Evolutionary conservation across 2,113 vertebrate genomes (phyloP).

Genomic region (Rhinopomastus cyanomelas): DNA sequence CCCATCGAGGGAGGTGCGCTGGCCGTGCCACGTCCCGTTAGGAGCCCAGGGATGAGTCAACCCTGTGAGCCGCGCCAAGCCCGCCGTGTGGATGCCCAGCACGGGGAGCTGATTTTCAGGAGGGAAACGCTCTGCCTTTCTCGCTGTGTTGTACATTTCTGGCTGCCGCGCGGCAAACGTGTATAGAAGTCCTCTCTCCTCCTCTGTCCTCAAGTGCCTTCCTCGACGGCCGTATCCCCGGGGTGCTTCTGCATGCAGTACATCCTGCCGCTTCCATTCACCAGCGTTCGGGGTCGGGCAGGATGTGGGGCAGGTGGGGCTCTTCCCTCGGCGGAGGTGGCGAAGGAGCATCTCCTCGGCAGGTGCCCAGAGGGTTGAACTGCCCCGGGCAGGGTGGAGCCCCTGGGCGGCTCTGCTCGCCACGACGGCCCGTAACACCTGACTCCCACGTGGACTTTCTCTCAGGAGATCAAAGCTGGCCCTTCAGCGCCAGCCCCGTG

Average conservation of each 20-base stretch:
- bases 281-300: not conserved
- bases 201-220: not conserved
- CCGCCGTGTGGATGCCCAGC: not conserved
- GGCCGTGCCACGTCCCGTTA: fast-evolving
- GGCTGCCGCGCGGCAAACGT: not conserved
- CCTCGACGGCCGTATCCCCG: not conserved
- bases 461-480: not conserved
- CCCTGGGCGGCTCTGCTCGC: not conserved
- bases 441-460: not conserved
- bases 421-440: not conserved
- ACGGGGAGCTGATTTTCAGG: not conserved
- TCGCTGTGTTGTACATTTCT: slow-evolving; percentile 14
- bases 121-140: not conserved
- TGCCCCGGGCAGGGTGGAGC: not conserved
- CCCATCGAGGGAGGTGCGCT: not conserved
- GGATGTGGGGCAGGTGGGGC: not conserved
- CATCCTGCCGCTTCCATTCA: not conserved
- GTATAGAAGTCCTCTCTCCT: not conserved
- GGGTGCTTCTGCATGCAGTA: not conserved
- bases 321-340: not conserved
- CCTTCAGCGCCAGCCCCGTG: not conserved
- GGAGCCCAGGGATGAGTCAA: not conserved
- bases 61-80: not conserved
- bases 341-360: not conserved
- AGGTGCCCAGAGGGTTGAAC: fast-evolving